These are phyloP conservation scores for Drosophila incognita DNA, from an alignment of 2,888 invertebrate genomes.

Conservation along the genomic window DNA sequence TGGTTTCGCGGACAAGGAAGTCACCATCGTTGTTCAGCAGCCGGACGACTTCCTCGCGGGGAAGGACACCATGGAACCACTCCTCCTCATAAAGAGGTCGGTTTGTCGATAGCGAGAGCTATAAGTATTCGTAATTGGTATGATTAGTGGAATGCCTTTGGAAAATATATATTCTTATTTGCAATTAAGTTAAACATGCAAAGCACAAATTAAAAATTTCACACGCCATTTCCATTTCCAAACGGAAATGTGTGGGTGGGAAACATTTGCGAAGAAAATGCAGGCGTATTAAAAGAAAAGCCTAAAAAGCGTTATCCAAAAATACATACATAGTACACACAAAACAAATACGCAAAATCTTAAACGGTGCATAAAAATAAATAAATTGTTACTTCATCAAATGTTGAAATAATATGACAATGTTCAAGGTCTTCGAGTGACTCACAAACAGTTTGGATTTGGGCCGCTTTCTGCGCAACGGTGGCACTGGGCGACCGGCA, in stretches of 20 bases:
- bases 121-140: constrained; percentile 29
- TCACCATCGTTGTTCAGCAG: constrained; percentile 96
- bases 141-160: constrained; percentile 15
- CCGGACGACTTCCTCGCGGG: constrained; percentile 97
- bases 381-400: constrained; percentile 42
- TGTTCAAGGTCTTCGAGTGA: constrained; percentile 58
- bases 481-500: constrained; percentile 81
- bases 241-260: constrained; percentile 73
- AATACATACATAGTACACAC: constrained; percentile 19
- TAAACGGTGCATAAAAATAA: constrained; percentile 32
- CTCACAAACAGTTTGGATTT: constrained; percentile 81
- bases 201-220: constrained; percentile 40
- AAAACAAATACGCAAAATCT: constrained; percentile 31
- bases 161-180: constrained; percentile 3
- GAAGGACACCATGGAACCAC: constrained; percentile 98
- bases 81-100: constrained; percentile 94
- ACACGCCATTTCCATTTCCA: constrained; percentile 59
- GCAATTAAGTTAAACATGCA: constrained; percentile 64
- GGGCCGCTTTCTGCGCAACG: constrained; percentile 82
- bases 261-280: constrained; percentile 57
- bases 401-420: constrained; percentile 31
- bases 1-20: constrained; percentile 96
- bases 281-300: constrained; percentile 35
- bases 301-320: constrained; percentile 25
- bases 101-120: constrained; percentile 86